Evolutionary conservation across 2,113 vertebrate genomes (phyloP).

Genomic region (Mola mola): DNA sequence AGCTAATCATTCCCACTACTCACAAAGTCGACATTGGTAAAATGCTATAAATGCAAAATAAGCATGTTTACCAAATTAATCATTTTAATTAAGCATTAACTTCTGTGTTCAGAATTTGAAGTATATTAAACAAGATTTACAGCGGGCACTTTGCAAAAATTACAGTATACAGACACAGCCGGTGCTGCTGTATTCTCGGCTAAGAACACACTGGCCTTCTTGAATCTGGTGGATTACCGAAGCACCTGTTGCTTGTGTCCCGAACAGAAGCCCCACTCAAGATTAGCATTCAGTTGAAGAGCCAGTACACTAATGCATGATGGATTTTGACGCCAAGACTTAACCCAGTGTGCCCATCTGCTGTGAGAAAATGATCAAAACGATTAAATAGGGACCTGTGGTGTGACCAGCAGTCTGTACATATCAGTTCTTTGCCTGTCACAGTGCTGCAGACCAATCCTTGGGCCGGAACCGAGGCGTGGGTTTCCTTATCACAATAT

Average conservation of each 20-base stretch:
- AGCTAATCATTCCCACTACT: conserved; percentile 10
- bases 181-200: conserved; percentile 3
- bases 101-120: background rate
- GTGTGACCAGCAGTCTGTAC: too few relatives aligned
- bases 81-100: background rate
- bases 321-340: background rate
- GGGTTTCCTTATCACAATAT: background rate
- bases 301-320: background rate
- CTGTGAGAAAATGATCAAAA: background rate
- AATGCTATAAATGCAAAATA: conserved; percentile 7
- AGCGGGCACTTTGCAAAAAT: too few relatives aligned
- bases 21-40: too few relatives aligned
- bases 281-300: conserved; percentile 13
- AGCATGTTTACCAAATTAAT: background rate
- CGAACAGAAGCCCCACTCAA: conserved; percentile 22
- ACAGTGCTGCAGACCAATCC: background rate
- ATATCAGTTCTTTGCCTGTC: too few relatives aligned
- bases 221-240: conserved; percentile 26
- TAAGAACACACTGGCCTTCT: conserved; percentile 12
- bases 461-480: background rate
- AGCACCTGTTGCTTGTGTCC: conserved; percentile 38
- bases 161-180: background rate
- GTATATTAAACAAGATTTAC: conserved; percentile 1
- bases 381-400: too few relatives aligned
- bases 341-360: background rate